These are phyloP conservation scores for Nemotelus pantherinus DNA, from an alignment of 2,888 invertebrate genomes.

Conservation along the genomic window DNA sequence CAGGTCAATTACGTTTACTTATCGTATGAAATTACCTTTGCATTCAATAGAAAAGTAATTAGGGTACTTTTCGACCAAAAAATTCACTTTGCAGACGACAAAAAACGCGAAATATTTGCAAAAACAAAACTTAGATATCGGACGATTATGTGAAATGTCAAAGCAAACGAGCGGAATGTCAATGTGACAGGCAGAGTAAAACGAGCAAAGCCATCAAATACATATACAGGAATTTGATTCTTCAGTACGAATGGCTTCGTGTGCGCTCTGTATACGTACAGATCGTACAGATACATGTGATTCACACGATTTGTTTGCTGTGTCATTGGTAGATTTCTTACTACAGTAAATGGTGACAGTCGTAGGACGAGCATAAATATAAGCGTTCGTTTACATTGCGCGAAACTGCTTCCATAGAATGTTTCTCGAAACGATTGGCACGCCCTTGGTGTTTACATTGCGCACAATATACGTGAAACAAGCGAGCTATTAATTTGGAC, in stretches of 20 bases:
- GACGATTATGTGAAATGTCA: slow-evolving; percentile 35
- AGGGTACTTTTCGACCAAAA: neutral
- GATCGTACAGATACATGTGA: too few relatives aligned
- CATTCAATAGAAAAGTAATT: neutral
- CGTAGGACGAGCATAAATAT: too few relatives aligned
- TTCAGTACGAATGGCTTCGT: neutral
- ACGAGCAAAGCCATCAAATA: neutral
- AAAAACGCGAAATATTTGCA: slow-evolving; percentile 22
- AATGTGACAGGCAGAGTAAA: slow-evolving; percentile 26
- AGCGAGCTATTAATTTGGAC: too few relatives aligned
- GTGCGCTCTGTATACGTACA: neutral
- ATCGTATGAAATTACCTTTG: slow-evolving; percentile 1
- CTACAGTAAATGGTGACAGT: too few relatives aligned
- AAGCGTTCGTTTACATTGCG: too few relatives aligned
- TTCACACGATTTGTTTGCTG: too few relatives aligned
- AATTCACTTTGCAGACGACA: slow-evolving; percentile 37
- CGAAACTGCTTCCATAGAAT: too few relatives aligned
- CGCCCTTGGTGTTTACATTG: too few relatives aligned
- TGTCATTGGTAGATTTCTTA: too few relatives aligned
- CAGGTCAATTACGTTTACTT: slow-evolving; percentile 13
- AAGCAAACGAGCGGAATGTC: slow-evolving; percentile 38
- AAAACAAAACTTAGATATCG: slow-evolving; percentile 29
- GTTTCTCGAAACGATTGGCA: too few relatives aligned
- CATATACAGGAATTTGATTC: too few relatives aligned
- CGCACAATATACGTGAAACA: too few relatives aligned